A percentile compares a stretch with the other conserved stretches of the same genome.
Conservation (phyloP, 1,140 invertebrate genomes). For the Sinonovacula constricta region DNA sequence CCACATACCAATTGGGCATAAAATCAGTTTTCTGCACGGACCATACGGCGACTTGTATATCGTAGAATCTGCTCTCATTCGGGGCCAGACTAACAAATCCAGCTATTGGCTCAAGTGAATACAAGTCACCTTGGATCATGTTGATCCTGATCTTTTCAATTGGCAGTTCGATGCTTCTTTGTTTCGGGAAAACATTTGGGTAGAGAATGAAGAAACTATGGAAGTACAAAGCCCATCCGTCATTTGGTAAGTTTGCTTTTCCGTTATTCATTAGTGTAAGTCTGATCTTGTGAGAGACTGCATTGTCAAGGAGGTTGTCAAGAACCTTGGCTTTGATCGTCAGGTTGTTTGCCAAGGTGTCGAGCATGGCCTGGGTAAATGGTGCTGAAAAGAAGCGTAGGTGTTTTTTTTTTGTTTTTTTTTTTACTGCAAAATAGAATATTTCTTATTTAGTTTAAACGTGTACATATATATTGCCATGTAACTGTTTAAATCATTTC, state of each 20-base stretch:
- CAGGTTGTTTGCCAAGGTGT: conserved; percentile 21
- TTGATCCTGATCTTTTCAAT: conserved; percentile 6
- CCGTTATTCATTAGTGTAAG: conserved; percentile 16
- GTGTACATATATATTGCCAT: no score
- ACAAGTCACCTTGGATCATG: conserved; percentile 47
- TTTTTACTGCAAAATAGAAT: no score
- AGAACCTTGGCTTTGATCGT: conserved; percentile 3
- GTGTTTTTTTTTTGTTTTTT: no score
- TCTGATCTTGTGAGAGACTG: conserved; percentile 2
- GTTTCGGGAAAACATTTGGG: conserved; percentile 29
- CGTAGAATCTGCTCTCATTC: conserved; percentile 5
- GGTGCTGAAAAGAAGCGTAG: no score
- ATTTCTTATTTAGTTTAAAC: no score
- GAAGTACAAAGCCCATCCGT: conserved; percentile 37
- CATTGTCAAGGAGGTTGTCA: conserved; percentile 15
- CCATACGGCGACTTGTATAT: conserved; percentile 14
- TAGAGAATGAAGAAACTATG: conserved; percentile 31
- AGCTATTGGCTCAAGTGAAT: conserved; percentile 19
- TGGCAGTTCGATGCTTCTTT: conserved; percentile 7
- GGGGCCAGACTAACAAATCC: conserved; percentile 17
- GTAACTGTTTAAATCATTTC: no score
- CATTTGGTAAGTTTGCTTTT: background rate
- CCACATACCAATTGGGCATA: conserved; percentile 36
- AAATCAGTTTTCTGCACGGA: conserved; percentile 24
- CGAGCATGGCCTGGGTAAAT: conserved; percentile 3